These are phyloP conservation scores for Leptinotarsa defecta DNA, from an alignment of 1,140 invertebrate genomes.

Conservation along the genomic window DNA sequence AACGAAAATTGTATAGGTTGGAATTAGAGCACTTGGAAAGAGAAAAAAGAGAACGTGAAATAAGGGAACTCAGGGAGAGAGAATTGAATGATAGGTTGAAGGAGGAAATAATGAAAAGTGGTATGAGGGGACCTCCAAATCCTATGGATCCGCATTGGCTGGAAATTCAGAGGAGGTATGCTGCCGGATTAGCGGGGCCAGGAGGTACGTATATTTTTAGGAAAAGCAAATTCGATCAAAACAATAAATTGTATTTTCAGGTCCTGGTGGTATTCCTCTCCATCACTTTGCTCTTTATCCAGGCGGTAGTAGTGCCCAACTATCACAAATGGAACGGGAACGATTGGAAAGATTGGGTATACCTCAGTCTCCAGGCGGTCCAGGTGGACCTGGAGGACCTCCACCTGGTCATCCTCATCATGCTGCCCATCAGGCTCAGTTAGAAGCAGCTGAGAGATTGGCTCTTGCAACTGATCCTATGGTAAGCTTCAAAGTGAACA, in stretches of 20 bases:
- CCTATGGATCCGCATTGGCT: constrained; percentile 88
- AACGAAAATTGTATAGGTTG: constrained; percentile 50
- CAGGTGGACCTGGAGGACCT: constrained; percentile 58
- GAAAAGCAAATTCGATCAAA: not conserved
- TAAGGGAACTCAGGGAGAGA: constrained; percentile 81
- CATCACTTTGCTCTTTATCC: constrained; percentile 59
- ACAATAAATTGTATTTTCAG: constrained; percentile 23
- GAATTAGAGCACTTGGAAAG: constrained; percentile 82
- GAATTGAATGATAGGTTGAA: constrained; percentile 79
- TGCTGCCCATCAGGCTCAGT: constrained; percentile 52
- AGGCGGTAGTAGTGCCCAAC: constrained; percentile 59
- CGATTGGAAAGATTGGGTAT: constrained; percentile 81
- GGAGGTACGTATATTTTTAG: constrained; percentile 28
- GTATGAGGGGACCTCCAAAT: constrained; percentile 61
- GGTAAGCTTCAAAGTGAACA: constrained; percentile 56
- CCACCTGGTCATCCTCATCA: constrained; percentile 50
- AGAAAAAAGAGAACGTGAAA: constrained; percentile 82
- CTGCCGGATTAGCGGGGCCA: constrained; percentile 52
- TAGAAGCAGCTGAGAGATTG: constrained; percentile 67
- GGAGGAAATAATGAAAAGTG: constrained; percentile 78
- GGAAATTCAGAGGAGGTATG: constrained; percentile 62
- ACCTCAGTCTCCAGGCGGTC: constrained; percentile 61
- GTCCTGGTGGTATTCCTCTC: constrained; percentile 51
- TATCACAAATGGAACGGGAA: constrained; percentile 85
- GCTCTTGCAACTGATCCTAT: constrained; percentile 75